These are phyloP conservation scores for Cacajao melanocephalus DNA, from an alignment of 2,797 vertebrate genomes.

Conservation along the genomic window DNA sequence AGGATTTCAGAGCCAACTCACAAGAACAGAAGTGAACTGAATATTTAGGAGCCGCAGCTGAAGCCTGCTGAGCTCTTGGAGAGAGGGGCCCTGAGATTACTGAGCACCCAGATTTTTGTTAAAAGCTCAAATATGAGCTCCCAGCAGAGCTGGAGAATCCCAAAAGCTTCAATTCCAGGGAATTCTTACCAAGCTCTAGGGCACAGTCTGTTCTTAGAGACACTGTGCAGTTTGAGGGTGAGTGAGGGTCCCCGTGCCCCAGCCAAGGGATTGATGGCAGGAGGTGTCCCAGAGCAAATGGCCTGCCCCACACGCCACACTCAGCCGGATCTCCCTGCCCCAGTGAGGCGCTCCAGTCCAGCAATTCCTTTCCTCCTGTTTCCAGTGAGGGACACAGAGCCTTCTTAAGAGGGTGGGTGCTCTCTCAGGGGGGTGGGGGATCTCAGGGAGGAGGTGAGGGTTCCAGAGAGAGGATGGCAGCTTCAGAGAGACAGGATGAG, in stretches of 20 bases:
- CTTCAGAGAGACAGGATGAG: not conserved
- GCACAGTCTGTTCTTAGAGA: not conserved
- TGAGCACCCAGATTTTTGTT: not conserved
- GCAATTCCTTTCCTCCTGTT: not conserved
- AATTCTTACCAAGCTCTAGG: not conserved
- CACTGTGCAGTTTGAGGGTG: not conserved
- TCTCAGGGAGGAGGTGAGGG: not conserved
- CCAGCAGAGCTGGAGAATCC: not conserved
- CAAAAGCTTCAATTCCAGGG: not conserved
- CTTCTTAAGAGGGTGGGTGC: not conserved
- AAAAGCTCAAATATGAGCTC: not conserved
- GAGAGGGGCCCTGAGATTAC: not conserved
- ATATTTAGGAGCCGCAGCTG: not conserved
- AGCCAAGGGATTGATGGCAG: not conserved
- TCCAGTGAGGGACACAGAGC: not conserved
- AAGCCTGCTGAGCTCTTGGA: not conserved
- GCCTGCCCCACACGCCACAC: not conserved
- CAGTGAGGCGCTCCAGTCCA: not conserved
- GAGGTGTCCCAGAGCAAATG: not conserved
- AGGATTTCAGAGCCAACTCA: not conserved
- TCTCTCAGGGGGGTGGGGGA: not conserved
- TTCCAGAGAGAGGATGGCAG: not conserved
- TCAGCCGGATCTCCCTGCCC: not conserved
- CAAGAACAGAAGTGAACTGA: not conserved
- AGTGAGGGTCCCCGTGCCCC: not conserved